Conservation (phyloP, 1,140 invertebrate genomes). For the Gonatopus flavifemur region DNA sequence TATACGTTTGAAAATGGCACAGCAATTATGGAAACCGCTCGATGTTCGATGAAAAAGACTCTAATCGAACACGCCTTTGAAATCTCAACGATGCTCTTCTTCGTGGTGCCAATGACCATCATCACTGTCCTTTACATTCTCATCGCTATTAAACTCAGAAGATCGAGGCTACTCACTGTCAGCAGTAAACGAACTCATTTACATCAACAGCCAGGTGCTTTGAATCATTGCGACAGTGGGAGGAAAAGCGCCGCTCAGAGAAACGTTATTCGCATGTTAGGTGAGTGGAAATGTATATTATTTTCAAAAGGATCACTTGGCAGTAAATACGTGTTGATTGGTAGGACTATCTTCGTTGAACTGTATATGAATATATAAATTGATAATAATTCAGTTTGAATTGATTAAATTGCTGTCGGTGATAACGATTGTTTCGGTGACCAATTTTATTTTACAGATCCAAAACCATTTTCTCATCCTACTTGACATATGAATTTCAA, state of each 20-base stretch:
- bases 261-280: constrained; percentile 69
- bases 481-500: no score
- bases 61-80: constrained; percentile 76
- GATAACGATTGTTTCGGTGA: no score
- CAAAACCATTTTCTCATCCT: no score
- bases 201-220: constrained; percentile 25
- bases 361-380: no score
- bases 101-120: constrained; percentile 81
- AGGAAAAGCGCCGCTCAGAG: constrained; percentile 55
- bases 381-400: no score
- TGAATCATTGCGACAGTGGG: constrained; percentile 39
- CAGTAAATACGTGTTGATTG: no score
- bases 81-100: constrained; percentile 82
- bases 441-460: no score
- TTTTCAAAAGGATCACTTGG: no score
- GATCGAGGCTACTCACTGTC: constrained; percentile 62
- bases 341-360: no score
- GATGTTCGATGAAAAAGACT: constrained; percentile 63
- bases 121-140: constrained; percentile 83
- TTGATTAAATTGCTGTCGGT: no score
- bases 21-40: constrained; percentile 49
- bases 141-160: constrained; percentile 75
- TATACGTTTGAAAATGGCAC: constrained; percentile 56
- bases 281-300: constrained; percentile 60
- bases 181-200: constrained; percentile 45